phyloP scores from a whole-genome alignment of 2,113 vertebrate species.

The Dromaius novaehollandiae region DNA sequence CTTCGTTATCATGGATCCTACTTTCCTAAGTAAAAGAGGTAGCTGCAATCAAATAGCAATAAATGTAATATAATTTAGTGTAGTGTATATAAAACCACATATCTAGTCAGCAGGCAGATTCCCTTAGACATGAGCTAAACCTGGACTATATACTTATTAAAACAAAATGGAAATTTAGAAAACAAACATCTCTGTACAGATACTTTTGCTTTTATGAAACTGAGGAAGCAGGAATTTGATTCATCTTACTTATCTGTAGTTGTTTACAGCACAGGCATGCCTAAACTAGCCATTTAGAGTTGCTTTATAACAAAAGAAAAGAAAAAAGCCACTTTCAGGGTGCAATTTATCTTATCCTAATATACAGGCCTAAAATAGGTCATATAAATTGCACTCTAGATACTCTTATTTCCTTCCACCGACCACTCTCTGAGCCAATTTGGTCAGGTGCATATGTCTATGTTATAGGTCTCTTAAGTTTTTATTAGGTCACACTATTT shows the following conservation, averaged over 20 bases:
- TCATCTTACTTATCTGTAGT: background rate
- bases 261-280: background rate
- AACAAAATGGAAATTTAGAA: background rate
- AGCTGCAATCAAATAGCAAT: background rate
- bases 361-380: background rate
- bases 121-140: rapidly evolving
- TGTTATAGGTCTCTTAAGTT: background rate
- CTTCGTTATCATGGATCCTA: background rate
- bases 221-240: background rate
- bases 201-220: background rate
- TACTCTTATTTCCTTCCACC: background rate
- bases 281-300: background rate
- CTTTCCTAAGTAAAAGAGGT: background rate
- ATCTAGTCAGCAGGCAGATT: background rate
- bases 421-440: background rate
- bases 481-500: background rate
- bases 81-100: background rate
- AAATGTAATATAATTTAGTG: background rate
- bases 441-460: background rate
- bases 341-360: background rate
- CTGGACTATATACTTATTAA: background rate
- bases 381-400: background rate
- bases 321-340: background rate
- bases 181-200: background rate
- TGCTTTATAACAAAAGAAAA: background rate